Evolutionary conservation across 2,888 invertebrate genomes (phyloP), one percentile per base, ranked within the genome.

Genomic region (Ischnura elegans): DNA sequence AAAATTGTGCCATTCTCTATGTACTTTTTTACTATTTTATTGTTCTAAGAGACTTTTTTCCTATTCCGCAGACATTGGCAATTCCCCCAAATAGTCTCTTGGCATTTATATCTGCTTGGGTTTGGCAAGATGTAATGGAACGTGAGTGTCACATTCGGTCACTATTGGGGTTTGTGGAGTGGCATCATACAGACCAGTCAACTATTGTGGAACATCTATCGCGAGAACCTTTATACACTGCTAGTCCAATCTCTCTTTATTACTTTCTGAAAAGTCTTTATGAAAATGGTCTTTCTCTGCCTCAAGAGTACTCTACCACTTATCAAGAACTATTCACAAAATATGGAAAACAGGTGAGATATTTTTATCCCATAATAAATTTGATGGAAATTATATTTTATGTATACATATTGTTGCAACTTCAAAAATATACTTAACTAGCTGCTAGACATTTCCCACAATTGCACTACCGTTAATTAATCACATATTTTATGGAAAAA

Each of bases 221-320:
- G 94, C 96, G 96, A 47, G 97, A 97, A 94, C 96, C 96, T 85
- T 95, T 97, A 93, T 97, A 97, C 95, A 96, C 96, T 36, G 96
- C 96, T 93, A 97, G 97, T 95, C 97, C 97, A 95, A 95, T 96
- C 87, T 97, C 97, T 95, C 96, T 97, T 93, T 97, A 96, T 95
- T 96, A 96, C 94, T 95, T 97, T 93, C 95, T 97, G 94, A 96
- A 96, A 94, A 95, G 96, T 61, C 95, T 97, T 94, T 96, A 95
- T 93, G 96, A 96, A 94, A 96, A 97, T 95, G 96, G 96, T 94
- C 96, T 96, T 45, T 90, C 90, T 95, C 96, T 96, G 94, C 95
- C 96, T 94, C 96, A 96, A 94, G 96, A 96, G 95, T 96, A 96
- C 95, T 96, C 96, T 95, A 95, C 95, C 93, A 95, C 96, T 95